Evolutionary conservation across 2,888 invertebrate species (phyloP).

Genomic region (Lycia hirtaria): DNA sequence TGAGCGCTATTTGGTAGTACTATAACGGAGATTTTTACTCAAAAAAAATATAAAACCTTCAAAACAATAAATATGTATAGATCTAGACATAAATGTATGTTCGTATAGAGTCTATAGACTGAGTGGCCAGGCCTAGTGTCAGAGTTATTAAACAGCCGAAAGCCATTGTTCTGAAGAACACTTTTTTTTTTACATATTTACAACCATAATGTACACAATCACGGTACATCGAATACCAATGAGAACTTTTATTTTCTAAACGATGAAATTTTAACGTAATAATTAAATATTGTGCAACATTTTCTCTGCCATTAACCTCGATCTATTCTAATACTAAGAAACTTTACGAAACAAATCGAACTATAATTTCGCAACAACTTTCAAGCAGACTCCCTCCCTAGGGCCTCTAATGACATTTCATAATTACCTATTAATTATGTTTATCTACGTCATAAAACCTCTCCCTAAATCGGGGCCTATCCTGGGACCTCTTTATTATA

Average conservation of each 20-base stretch:
- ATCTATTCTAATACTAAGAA: background rate
- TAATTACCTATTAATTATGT: constrained; percentile 34
- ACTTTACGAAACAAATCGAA: constrained; percentile 3
- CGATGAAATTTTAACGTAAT: too few relatives aligned
- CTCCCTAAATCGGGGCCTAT: constrained; percentile 13
- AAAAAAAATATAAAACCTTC: too few relatives aligned
- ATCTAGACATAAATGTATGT: too few relatives aligned
- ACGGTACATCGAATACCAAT: too few relatives aligned
- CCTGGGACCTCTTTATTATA: constrained; percentile 20
- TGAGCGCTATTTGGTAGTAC: too few relatives aligned
- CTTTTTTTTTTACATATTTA: background rate
- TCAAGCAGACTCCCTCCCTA: background rate
- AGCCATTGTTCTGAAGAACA: background rate
- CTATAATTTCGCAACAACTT: constrained; percentile 11
- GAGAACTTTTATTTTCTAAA: too few relatives aligned
- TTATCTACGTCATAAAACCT: constrained; percentile 21
- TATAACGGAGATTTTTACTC: too few relatives aligned
- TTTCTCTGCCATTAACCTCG: background rate
- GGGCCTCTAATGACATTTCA: constrained; percentile 30
- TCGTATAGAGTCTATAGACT: too few relatives aligned
- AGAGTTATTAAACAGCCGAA: too few relatives aligned
- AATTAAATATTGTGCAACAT: background rate
- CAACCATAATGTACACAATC: background rate
- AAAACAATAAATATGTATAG: too few relatives aligned
- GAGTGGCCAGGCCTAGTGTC: too few relatives aligned